Conservation (phyloP, 2,797 vertebrate genomes). For the Thripadectes ignobilis region DNA sequence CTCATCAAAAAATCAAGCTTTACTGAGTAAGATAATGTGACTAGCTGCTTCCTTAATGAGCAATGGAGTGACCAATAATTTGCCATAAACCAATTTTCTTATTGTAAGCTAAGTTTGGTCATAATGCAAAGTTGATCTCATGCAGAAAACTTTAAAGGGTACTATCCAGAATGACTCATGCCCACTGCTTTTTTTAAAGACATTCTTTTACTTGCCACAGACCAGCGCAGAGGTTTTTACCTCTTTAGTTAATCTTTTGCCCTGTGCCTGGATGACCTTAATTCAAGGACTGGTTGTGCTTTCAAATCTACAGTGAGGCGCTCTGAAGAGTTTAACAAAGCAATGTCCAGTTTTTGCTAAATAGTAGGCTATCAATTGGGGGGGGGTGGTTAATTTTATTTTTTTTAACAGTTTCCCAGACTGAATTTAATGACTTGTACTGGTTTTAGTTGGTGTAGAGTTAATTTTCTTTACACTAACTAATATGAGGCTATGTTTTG, state of each 20-base stretch:
- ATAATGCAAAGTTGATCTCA: neutral
- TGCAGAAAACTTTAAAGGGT: neutral
- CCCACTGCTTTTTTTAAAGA: neutral
- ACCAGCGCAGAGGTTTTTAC: neutral
- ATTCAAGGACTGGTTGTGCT: neutral
- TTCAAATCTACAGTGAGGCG: neutral
- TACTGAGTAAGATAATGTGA: neutral
- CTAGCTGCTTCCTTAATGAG: neutral
- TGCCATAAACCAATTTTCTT: neutral
- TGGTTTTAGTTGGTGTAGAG: neutral
- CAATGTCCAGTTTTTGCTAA: neutral
- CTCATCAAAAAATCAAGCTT: neutral
- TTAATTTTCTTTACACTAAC: neutral
- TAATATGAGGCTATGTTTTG: neutral
- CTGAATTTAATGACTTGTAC: neutral
- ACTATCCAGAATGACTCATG: neutral
- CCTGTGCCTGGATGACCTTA: neutral
- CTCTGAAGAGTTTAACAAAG: neutral
- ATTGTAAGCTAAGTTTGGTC: neutral
- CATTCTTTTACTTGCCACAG: neutral
- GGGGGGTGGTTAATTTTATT: neutral
- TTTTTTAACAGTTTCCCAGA: neutral
- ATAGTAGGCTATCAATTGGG: neutral
- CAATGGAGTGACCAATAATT: neutral
- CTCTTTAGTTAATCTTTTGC: neutral